Base-by-base conservation (phyloP, 1,140 invertebrate species). In the Eueides isabella region DNA sequence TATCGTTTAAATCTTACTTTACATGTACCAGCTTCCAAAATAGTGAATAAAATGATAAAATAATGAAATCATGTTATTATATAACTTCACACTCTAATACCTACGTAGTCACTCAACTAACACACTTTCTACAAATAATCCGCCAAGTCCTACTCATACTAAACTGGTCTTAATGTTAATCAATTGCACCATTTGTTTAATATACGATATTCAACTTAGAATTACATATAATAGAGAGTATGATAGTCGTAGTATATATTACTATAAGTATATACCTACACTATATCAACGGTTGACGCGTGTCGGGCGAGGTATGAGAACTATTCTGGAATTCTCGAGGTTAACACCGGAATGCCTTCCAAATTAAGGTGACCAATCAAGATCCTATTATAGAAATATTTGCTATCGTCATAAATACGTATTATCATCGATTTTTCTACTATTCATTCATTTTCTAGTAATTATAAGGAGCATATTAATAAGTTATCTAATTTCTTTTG, bases 321-420 rank as follows among this genome's bases (percentile, higher is more conserved):
- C 81, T 78, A 90, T 89, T 83, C 83, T 76, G 80, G 78, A 82
- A 87, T 89, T 89, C 85, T 72, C 28, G 81, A 82, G 82, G 83
- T 82, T 75, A 85, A 74, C 82, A 75, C 72, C 66, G 87, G 87
- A 90, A 92, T 92, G 86, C 72, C 82, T 81, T 80, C 83, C 78
- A 84, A 88, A 88, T 87, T 85, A 81, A 86, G 78, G 78, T 82
- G 84, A 87, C 85, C 81, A 86, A 86, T 87, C 82, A 87, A 82
- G 72, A 19, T 69, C 64, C 71, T 68, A 73, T 73, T 73, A 71
- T 78, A 70, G 35, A 55, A 44, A 72, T 66, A 7, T 14, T 14
- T 63, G 16, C 7, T 19, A 19, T 63, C 9, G 12, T 29, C 61
- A 26, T 55, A 55, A 44, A 12, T 38, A 33, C 76, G 66, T 72